Evolutionary conservation across 2,797 vertebrate genomes (phyloP), one percentile per base, ranked within the genome.

Genomic region (Enteromius fasciolatus): DNA sequence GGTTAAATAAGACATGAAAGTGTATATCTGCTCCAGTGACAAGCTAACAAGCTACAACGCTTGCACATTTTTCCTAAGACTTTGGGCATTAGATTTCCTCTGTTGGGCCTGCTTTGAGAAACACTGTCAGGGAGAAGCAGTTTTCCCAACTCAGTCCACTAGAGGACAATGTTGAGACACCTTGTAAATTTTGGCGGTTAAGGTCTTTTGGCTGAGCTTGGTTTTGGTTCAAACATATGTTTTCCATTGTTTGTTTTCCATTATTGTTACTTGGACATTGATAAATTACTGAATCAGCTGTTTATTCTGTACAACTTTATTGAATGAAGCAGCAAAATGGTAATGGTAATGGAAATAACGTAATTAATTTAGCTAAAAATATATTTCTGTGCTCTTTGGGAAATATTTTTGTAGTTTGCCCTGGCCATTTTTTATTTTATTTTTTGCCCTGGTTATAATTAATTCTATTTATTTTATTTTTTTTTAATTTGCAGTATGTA

Each of bases 121-220:
- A 33, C 39, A 72, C 6, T 67, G 31, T 20, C 77, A 18, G 6
- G 33, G 3, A 54, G 46, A 63, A 52, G 20, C 10, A 48, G 20
- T 20, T 78, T 52, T 20, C 5, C 18, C 28, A 48, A 39, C 25
- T 36, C 66, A 12, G 20, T n/a, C 69, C 54, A 70, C 52, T 25
- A 83, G 77, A 66, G 81, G 84, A 11, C 72, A 76, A 25, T 80
- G 31, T 59, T 69, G 72, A 83, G 64, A 63, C 44, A 36, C 4
- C 7, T 54, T 52, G 36, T 10, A 68, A 54, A 20, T 20, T 48
- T 50, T 57, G 61, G 17, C 17, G 0, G 28, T 76, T 59, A 31
- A 25, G 73, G 36, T 9, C 20, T 83, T 79, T n/a, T 39, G n/a
- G 20, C 31, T 59, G 18, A 39, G 52, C 9, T 81, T 57, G 36